phyloP scores from a whole-genome alignment of 2,113 vertebrate species.

The Sebastes fasciatus region DNA sequence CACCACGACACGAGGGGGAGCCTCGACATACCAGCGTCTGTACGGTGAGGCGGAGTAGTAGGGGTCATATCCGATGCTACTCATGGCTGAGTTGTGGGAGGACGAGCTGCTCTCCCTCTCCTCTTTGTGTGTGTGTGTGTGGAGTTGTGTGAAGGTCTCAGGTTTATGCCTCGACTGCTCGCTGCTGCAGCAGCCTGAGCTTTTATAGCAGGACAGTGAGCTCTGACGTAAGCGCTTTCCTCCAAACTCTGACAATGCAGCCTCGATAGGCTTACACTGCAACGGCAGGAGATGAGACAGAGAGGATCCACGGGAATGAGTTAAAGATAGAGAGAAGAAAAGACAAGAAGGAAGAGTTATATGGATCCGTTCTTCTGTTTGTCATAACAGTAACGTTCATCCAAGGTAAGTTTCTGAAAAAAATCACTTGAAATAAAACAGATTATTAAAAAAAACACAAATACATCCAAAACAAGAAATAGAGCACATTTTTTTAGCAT shows the following conservation, averaged over 20 bases:
- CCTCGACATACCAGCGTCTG: slow-evolving; percentile 88
- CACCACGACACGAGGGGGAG: slow-evolving; percentile 69
- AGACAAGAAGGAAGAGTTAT: background rate
- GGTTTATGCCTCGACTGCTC: slow-evolving; percentile 74
- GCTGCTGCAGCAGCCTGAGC: slow-evolving; percentile 75
- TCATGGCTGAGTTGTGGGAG: slow-evolving; percentile 73
- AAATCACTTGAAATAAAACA: background rate
- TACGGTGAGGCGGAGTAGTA: slow-evolving; percentile 84
- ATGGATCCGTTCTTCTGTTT: background rate
- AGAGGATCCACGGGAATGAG: slow-evolving; percentile 24
- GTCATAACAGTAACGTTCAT: background rate
- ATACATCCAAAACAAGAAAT: background rate
- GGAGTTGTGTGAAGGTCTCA: slow-evolving; percentile 58
- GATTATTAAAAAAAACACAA: slow-evolving; percentile 6
- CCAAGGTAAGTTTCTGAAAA: background rate
- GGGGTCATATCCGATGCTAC: slow-evolving; percentile 81
- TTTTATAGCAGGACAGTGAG: slow-evolving; percentile 78
- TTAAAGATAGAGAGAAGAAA: slow-evolving; percentile 2
- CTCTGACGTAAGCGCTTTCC: slow-evolving; percentile 78
- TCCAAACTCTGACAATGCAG: slow-evolving; percentile 79
- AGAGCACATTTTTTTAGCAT: background rate
- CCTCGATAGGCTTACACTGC: slow-evolving; percentile 71
- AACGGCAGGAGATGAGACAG: slow-evolving; percentile 42
- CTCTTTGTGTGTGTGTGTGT: slow-evolving; percentile 44
- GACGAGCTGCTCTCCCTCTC: slow-evolving; percentile 68